Percentiles rank a stretch among this genome's conserved stretches.
These are phyloP conservation scores for Hofmannophila pseudospretella DNA, from an alignment of 2,888 invertebrate genomes.

Conservation along the genomic window DNA sequence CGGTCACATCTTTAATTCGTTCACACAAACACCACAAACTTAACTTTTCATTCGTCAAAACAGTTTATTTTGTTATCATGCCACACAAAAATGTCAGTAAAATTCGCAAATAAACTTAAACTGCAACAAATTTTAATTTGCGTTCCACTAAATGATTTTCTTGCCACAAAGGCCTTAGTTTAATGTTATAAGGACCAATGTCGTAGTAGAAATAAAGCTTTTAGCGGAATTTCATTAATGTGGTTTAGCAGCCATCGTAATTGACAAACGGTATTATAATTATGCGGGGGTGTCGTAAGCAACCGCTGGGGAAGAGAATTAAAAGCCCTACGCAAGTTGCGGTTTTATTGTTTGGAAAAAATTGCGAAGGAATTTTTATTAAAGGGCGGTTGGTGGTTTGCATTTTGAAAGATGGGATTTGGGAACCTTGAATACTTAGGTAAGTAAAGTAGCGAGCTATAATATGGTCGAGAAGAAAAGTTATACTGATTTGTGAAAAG, in stretches of 20 bases:
- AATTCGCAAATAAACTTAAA: background rate
- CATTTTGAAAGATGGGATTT: background rate
- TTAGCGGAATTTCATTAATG: background rate
- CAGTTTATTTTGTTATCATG: too few relatives aligned
- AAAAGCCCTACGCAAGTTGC: conserved; percentile 14
- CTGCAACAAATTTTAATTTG: background rate
- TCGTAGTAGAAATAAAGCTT: background rate
- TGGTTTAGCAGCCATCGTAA: background rate
- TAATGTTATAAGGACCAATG: background rate
- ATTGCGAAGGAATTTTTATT: conserved; percentile 12
- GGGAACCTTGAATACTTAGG: background rate
- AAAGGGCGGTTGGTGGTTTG: conserved; percentile 4
- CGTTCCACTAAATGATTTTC: too few relatives aligned
- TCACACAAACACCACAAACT: conserved; percentile 5
- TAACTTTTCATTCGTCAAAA: background rate
- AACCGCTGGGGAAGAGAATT: conserved; percentile 10
- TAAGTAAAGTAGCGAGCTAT: too few relatives aligned
- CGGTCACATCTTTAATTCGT: conserved; percentile 22
- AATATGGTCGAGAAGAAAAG: too few relatives aligned
- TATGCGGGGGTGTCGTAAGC: conserved; percentile 9
- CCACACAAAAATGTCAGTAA: background rate
- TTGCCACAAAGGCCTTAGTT: background rate
- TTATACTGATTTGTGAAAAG: too few relatives aligned
- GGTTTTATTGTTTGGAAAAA: conserved; percentile 11
- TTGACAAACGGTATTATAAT: conserved; percentile 5